Percentiles rank a stretch among this genome's conserved stretches.
Conservation (phyloP, 35 echinoderm and acorn worm genomes). For the Apostichopus japonicus region DNA sequence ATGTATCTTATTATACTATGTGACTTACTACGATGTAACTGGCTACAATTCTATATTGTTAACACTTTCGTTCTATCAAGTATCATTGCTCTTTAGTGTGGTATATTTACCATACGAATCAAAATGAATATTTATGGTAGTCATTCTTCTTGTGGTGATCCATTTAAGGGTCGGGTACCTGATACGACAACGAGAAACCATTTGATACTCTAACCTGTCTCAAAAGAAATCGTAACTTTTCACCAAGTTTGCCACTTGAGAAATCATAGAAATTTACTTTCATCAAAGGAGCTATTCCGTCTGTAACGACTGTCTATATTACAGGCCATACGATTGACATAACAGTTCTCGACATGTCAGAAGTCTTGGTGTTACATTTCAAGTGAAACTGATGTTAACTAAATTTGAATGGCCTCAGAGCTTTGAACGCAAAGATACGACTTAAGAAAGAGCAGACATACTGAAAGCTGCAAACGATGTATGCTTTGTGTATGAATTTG, state of each 20-base stretch:
- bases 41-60: too few relatives aligned
- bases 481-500: background rate
- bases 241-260: conserved; percentile 13
- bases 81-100: too few relatives aligned
- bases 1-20: too few relatives aligned
- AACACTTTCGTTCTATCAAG: too few relatives aligned
- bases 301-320: background rate
- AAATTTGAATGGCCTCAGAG: background rate
- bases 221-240: conserved; percentile 27
- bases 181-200: background rate
- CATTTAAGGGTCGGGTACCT: too few relatives aligned
- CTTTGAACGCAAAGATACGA: background rate
- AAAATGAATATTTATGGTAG: too few relatives aligned
- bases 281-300: conserved; percentile 18
- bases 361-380: background rate
- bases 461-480: background rate
- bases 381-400: background rate
- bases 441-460: background rate
- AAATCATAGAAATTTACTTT: conserved; percentile 29
- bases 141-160: too few relatives aligned
- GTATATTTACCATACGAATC: too few relatives aligned
- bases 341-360: background rate
- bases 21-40: too few relatives aligned
- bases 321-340: background rate
- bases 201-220: background rate